Conservation (phyloP, 2,888 invertebrate species). For the Xanthorhoe spadicearia region DNA sequence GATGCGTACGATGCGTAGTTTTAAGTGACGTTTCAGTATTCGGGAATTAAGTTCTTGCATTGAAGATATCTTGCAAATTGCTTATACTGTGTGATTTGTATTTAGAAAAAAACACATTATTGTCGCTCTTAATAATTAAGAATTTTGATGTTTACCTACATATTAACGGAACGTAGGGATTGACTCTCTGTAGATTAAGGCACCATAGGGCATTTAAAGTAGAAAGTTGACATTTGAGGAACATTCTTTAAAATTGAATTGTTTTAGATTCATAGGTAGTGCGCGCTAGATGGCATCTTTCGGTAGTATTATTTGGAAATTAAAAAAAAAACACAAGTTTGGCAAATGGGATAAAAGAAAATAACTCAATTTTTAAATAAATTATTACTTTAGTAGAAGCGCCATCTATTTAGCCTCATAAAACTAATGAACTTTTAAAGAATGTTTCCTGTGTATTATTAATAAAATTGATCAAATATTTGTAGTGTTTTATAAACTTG, state of each 20-base stretch:
- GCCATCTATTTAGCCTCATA: neutral
- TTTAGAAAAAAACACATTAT: neutral
- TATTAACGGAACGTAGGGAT: constrained; percentile 54
- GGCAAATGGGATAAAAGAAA: too few species aligned
- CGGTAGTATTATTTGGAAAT: too few species aligned
- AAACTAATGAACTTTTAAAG: neutral
- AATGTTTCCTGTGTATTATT: constrained; percentile 29
- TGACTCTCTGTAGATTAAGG: constrained; percentile 64
- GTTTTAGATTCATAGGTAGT: neutral
- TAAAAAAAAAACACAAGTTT: too few species aligned
- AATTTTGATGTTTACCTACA: constrained; percentile 54
- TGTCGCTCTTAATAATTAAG: constrained; percentile 29
- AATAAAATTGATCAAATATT: constrained; percentile 64
- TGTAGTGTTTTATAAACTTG: constrained; percentile 71
- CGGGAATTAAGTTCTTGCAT: too few species aligned
- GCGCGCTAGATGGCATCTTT: neutral
- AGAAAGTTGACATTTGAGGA: constrained; percentile 48
- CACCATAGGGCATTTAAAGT: constrained; percentile 58
- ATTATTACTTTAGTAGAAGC: neutral
- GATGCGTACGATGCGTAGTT: too few species aligned
- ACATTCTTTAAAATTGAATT: neutral
- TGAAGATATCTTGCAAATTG: neutral
- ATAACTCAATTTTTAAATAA: too few species aligned
- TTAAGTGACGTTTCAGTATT: too few species aligned
- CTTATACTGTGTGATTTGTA: neutral